A percentile compares a stretch with the other conserved stretches of the same genome.
Evolutionary conservation across 2,113 vertebrate species (phyloP).

Genomic region (Dicentrarchus labrax): DNA sequence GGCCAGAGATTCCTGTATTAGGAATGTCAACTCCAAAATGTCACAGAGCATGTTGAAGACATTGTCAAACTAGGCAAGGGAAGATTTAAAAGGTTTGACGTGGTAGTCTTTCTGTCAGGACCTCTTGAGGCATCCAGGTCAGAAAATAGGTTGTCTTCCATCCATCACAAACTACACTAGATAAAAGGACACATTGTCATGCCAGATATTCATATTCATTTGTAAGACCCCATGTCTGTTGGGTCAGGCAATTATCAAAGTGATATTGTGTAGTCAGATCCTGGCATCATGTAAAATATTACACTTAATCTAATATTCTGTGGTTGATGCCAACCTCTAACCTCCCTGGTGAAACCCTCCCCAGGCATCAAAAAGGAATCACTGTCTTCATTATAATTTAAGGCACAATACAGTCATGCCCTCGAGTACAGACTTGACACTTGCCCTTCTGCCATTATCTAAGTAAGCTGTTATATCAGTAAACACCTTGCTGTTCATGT

Average conservation of each 20-base stretch:
- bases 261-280: constrained; percentile 2
- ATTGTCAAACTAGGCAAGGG: neutral
- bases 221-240: neutral
- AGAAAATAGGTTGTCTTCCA: neutral
- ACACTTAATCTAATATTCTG: constrained; percentile 18
- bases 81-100: neutral
- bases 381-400: constrained; percentile 53
- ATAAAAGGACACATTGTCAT: constrained; percentile 7
- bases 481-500: constrained; percentile 61
- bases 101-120: neutral
- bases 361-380: constrained; percentile 47
- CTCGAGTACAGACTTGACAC: constrained; percentile 32
- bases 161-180: neutral
- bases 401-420: constrained; percentile 33
- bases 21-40: neutral
- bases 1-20: too few species aligned
- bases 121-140: neutral
- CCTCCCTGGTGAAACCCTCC: constrained; percentile 2
- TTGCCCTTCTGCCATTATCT: constrained; percentile 28
- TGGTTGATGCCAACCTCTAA: constrained; percentile 32
- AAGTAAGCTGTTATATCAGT: constrained; percentile 57
- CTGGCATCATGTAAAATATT: constrained; percentile 4
- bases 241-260: neutral
- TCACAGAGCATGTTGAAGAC: neutral
- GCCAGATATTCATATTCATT: neutral